These are phyloP conservation scores for Galagoides demidoff DNA, from an alignment of 2,797 vertebrate genomes.

Conservation along the genomic window DNA sequence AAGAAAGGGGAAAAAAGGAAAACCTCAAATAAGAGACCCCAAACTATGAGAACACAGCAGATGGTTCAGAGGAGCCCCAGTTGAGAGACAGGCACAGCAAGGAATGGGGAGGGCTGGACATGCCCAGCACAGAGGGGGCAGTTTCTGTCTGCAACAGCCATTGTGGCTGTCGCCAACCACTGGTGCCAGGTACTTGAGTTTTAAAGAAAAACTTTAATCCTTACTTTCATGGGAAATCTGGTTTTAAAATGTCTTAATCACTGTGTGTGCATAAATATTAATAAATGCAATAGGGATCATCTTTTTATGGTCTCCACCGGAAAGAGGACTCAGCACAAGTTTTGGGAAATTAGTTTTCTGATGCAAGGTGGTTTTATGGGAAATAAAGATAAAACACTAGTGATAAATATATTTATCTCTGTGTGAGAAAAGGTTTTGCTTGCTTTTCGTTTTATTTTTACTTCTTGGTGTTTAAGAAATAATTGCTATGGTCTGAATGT, in stretches of 20 bases:
- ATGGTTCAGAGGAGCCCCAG: not conserved
- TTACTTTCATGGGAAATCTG: not conserved
- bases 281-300: not conserved
- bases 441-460: not conserved
- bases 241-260: not conserved
- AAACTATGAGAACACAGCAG: not conserved
- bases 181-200: not conserved
- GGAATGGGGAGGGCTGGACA: not conserved
- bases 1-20: not conserved
- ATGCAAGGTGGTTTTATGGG: not conserved
- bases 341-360: not conserved
- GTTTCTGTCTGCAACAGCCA: not conserved
- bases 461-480: not conserved
- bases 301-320: not conserved
- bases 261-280: not conserved
- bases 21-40: not conserved
- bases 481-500: not conserved
- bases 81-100: rapidly evolving
- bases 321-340: not conserved
- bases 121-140: rapidly evolving
- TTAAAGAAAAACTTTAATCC: not conserved
- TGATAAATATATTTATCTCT: not conserved
- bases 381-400: not conserved
- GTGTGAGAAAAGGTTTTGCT: not conserved
- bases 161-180: not conserved